Base-by-base conservation (phyloP, 1,140 invertebrate genomes). In the Sitobion miscanthi region DNA sequence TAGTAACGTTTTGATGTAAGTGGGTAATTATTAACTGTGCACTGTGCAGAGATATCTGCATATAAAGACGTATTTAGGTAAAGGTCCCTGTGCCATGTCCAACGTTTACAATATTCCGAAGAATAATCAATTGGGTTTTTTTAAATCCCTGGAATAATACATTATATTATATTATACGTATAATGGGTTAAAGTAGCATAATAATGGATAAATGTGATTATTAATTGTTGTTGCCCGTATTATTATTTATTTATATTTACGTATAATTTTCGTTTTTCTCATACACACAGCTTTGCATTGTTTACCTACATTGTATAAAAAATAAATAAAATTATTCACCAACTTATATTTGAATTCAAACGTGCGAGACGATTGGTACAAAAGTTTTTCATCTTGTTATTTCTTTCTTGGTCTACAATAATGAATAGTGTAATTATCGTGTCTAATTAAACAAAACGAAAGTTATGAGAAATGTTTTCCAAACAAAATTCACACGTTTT, bases 381-480 rank as follows among this genome's bases (percentile, higher is more conserved):
- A 89, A 54, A 89, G 35, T 89, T 38, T 54, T 89, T 89, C 47
- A 57, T 57, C 87, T 54, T 20, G 87, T 54, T 38, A 89, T 38
- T 38, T 38, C 47, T 57, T 57, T 89, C 52, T 89, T 57, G 9
- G 35, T 54, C 21, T 57, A 38, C 54, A 57, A 38, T 57, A 89
- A 89, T 57, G 49, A 57, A 57, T 57, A 57, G 52, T 89, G 88
- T 57, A 57, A 57, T 89, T 89, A 89, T 89, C 8, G 49, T 54
- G 86, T 87, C 45, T 49, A 57, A 89, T 54, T 89, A 57, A 38
- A 88, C 45, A 35, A 88, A 89, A 89, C 52, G 88, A 89, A 89
- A 89, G 88, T 89, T 89, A 38, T 89, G 42, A 89, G 49, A 54
- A 89, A 54, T 89, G 23, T 88, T 52, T 88, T 54, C 45, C 47